Evolutionary conservation across 2,797 vertebrate species (phyloP).

Genomic region (Alectoris magna): DNA sequence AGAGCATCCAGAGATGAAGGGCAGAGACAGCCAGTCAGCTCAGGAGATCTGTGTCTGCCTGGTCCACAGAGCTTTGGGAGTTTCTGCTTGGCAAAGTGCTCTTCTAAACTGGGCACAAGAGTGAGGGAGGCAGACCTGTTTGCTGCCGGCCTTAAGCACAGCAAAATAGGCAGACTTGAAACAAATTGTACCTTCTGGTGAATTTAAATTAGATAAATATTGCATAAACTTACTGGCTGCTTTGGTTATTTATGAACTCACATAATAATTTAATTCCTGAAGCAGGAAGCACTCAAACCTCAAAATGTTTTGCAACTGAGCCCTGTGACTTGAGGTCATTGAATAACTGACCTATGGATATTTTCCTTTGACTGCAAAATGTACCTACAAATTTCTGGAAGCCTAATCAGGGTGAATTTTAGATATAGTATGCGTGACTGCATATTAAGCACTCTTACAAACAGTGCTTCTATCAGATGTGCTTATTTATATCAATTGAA

Average conservation of each 20-base stretch:
- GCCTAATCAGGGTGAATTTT: background rate
- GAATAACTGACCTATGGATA: background rate
- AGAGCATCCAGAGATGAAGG: background rate
- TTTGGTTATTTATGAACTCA: background rate
- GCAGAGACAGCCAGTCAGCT: background rate
- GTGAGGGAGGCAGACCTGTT: background rate
- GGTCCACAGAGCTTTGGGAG: background rate
- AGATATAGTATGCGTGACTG: background rate
- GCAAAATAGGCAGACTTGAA: background rate
- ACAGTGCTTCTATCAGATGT: background rate
- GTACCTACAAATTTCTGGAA: background rate
- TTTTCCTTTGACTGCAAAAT: background rate
- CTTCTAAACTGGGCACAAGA: background rate
- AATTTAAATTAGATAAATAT: constrained; percentile 30
- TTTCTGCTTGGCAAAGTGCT: background rate
- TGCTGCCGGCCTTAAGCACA: background rate
- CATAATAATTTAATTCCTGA: background rate
- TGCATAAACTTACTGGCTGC: constrained; percentile 4
- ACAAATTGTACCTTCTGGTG: background rate
- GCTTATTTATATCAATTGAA: background rate
- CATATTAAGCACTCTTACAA: background rate
- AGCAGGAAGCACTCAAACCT: background rate
- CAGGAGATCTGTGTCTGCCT: background rate
- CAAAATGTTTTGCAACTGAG: background rate
- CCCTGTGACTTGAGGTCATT: background rate